Base-by-base conservation (phyloP, 2,888 invertebrate species). In the Philonicus albiceps region DNA sequence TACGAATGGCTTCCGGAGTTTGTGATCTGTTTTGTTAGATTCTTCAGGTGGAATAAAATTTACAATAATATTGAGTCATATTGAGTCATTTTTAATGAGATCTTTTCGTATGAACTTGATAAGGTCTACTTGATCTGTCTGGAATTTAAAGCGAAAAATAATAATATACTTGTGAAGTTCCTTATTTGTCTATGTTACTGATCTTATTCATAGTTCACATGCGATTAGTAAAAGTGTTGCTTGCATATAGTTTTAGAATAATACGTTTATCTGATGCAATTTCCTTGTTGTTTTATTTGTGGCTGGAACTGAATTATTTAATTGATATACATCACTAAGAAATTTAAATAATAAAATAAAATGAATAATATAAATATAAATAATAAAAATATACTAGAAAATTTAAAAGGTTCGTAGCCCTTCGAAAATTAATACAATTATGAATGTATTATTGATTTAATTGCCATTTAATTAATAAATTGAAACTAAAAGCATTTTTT, bases 21-120 rank as follows among this genome's bases (percentile, higher is more conserved):
- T 3, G 7, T 64, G 64, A 64, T 64, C 27, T 64, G 64, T 11
- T 22, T 64, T 64, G 27, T 3, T 0, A 8, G 64, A 22, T 11
- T 22, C 22, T 55, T 27, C 11, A 64, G 64, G 27, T 19, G 27
- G 1, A 64, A 64, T 64, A 64, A n/a, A 64, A 64, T 11, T 64
- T 22, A 55, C 19, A 19, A 13, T 49, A 19, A 75, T 3, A 37
- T 37, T 34, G 91, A 64, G 11, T 64, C 64, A 64, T 64, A 8
- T 37, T n/a, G n/a, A n/a, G n/a, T n/a, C n/a, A n/a, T 64, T 64
- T 6, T 11, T 19, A 64, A 64, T 64, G 3, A 64, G 22, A 22
- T 49, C 5, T 19, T 49, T 49, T 5, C 40, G 3, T 0, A 16
- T 49, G 16, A n/a, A 49, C 16, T 49, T 49, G 43, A 43, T 43